Conservation (phyloP, 1,140 invertebrate genomes). For the Colletes latitarsis region DNA sequence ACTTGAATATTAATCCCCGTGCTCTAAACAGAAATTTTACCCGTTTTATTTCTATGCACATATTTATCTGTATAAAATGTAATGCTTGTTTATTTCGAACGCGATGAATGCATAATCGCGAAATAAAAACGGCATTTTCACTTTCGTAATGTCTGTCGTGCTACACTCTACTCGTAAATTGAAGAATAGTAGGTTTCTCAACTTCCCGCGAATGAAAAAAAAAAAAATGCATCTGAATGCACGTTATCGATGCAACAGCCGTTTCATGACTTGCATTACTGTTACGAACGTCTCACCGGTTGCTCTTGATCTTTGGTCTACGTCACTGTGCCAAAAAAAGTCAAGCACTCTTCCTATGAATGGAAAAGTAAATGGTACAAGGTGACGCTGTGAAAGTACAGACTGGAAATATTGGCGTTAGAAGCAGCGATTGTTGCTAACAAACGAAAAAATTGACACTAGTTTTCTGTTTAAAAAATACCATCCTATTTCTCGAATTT, state of each 20-base stretch:
- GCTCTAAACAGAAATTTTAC: background rate
- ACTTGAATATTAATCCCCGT: constrained; percentile 4
- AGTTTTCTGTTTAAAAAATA: background rate
- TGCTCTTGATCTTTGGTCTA: constrained; percentile 71
- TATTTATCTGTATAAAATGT: no score
- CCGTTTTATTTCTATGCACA: background rate
- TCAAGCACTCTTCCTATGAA: constrained; percentile 52
- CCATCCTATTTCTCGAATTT: no score
- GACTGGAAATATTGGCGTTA: background rate
- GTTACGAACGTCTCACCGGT: constrained; percentile 34
- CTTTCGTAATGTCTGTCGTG: background rate
- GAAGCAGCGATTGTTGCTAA: background rate
- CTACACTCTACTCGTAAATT: background rate
- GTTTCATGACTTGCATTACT: background rate
- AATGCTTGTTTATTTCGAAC: background rate
- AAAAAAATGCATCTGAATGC: constrained; percentile 27
- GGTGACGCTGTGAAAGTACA: constrained; percentile 57
- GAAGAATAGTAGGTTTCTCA: background rate
- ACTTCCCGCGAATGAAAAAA: background rate
- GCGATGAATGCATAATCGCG: background rate
- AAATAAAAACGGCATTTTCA: background rate
- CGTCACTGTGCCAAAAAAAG: constrained; percentile 49
- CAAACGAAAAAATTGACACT: background rate
- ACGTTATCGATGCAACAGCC: background rate
- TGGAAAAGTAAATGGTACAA: constrained; percentile 67